Evolutionary conservation across 1,140 invertebrate genomes (phyloP).

Genomic region (Drosophila punjabiensis): DNA sequence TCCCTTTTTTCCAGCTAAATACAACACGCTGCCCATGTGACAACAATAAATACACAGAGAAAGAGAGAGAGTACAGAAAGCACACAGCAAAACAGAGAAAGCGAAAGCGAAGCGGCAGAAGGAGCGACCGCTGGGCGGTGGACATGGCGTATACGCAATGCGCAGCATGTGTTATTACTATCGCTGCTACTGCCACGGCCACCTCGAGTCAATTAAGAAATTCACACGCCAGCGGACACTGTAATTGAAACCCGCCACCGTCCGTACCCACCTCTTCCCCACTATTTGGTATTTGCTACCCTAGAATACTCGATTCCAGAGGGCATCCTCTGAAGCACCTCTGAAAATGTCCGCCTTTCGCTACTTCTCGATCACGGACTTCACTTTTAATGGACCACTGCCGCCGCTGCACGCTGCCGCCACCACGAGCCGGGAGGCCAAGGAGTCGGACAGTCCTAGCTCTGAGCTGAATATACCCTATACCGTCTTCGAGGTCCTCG

Average conservation of each 20-base stretch:
- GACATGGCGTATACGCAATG: constrained; percentile 77
- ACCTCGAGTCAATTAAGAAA: constrained; percentile 65
- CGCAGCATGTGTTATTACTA: constrained; percentile 58
- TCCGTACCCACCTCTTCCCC: neutral
- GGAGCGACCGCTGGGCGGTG: constrained; percentile 29
- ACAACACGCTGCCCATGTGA: constrained; percentile 38
- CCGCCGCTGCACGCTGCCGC: constrained; percentile 51
- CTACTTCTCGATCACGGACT: constrained; percentile 73
- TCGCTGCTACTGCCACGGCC: constrained; percentile 50
- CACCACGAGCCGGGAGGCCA: constrained; percentile 16
- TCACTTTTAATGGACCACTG: constrained; percentile 70
- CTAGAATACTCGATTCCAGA: constrained; percentile 32
- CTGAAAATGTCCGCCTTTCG: constrained; percentile 78
- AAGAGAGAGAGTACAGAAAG: constrained; percentile 1
- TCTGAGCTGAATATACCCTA: constrained; percentile 81
- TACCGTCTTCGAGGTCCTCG: constrained; percentile 90
- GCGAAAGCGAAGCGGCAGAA: constrained; percentile 24
- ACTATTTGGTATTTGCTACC: constrained; percentile 11
- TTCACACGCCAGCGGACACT: constrained; percentile 50
- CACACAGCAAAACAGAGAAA: constrained; percentile 14
- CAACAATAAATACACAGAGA: constrained; percentile 26
- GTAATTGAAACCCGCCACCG: constrained; percentile 60
- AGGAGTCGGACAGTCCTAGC: constrained; percentile 51
- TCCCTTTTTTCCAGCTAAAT: constrained; percentile 44
- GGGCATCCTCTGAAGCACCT: neutral